Evolutionary conservation across 2,113 vertebrate species (phyloP), one percentile per base, ranked within the genome.

Genomic region (Ceuthmochares aereus): DNA sequence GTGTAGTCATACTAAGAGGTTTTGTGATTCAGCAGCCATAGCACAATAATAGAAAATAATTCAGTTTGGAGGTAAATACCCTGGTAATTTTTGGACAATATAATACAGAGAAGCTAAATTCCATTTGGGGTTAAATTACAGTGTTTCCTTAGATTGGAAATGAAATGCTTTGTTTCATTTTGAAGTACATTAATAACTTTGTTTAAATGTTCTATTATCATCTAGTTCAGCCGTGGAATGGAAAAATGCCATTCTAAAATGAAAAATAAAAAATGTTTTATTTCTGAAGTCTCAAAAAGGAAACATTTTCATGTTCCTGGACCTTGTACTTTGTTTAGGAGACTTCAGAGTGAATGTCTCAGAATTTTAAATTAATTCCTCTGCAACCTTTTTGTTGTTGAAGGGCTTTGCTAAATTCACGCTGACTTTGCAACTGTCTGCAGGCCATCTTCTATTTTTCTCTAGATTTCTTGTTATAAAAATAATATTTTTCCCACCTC

Each of bases 181-280:
- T 62, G 6, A 93, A 90, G 34, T 37, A 58, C 8, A 49, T 59
- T 55, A 47, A 21, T 76, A 29, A 34, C 73, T 89, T 58, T 83
- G 22, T 25, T 85, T 66, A 32, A 63, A 72, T 20, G 82, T 82
- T 91, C 60, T 45, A 8, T 43, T 82, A 45, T 54, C 43, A 49
- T 32, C 26, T 37, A 8, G 30, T 58, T 89, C 45, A 69, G 8
- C 69, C 73, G 58, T 16, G 58, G 88, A 45, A 76, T 80, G 67
- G 77, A 32, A 95, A 94, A 89, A 77, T 74, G 56, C n/a, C 40
- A 54, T 79, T 72, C 51, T 78, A 55, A 95, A 88, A 83, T 54
- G 9, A 72, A 80, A 80, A 43, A 17, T 42, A 27, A 49, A 22
- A 23, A 49, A 15, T 16, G 15, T 27, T 93, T 36, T 37, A 23